These are phyloP conservation scores for Diaperis boleti DNA, from an alignment of 2,888 invertebrate species.

Conservation along the genomic window DNA sequence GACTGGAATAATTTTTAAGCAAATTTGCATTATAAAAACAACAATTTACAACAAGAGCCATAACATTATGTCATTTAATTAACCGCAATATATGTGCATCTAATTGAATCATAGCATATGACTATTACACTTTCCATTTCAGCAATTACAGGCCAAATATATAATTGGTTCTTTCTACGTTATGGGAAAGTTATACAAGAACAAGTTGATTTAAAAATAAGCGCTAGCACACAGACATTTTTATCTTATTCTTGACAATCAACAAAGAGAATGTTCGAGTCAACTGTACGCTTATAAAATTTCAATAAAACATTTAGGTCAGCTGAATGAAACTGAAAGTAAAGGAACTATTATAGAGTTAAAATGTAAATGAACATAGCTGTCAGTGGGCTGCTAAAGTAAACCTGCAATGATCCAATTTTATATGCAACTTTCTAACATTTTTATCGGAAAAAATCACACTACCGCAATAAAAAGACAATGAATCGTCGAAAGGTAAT, in stretches of 20 bases:
- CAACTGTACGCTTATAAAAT: conserved; percentile 2
- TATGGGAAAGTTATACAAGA: background rate
- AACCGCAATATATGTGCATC: too few species aligned
- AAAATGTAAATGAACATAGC: conserved; percentile 22
- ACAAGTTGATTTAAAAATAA: background rate
- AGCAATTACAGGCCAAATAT: conserved; percentile 1
- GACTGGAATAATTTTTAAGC: too few species aligned
- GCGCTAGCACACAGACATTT: background rate
- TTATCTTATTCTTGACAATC: conserved; percentile 17
- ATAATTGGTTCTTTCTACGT: background rate
- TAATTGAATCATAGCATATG: too few species aligned
- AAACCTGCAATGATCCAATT: background rate
- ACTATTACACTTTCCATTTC: conserved; percentile 1
- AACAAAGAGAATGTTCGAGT: conserved; percentile 32
- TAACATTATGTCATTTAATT: too few species aligned
- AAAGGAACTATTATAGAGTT: conserved; percentile 6
- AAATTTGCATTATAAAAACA: too few species aligned
- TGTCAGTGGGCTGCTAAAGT: background rate
- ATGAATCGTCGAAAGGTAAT: too few species aligned
- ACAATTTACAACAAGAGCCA: too few species aligned
- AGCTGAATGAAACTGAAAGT: conserved; percentile 32
- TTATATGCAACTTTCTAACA: conserved; percentile 1
- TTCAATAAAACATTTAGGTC: conserved; percentile 28
- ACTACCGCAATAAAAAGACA: too few species aligned
- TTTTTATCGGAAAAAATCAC: background rate